Conservation (phyloP, 2,888 invertebrate species). For the Mycogona germanica region DNA sequence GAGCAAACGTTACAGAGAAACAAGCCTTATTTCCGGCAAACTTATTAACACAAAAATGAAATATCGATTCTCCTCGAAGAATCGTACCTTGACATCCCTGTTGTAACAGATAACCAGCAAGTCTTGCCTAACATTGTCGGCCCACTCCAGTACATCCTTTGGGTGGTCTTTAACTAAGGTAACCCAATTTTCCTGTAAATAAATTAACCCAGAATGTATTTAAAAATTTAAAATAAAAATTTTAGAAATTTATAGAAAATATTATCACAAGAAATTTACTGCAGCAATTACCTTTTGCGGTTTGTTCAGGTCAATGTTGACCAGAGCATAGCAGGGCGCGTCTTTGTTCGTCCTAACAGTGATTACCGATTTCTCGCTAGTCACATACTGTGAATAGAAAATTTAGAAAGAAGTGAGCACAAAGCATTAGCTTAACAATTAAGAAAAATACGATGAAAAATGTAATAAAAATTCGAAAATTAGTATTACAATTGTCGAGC, state of each 20-base stretch:
- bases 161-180: conserved; percentile 71
- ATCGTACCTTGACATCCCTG: conserved; percentile 77
- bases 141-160: conserved; percentile 83
- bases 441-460: neutral
- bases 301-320: conserved; percentile 49
- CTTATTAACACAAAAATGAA: neutral
- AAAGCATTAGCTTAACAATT: neutral
- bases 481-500: neutral
- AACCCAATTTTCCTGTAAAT: conserved; percentile 60
- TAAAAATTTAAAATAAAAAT: no score
- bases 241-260: neutral
- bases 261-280: neutral
- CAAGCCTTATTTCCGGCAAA: neutral
- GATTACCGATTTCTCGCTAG: conserved; percentile 68
- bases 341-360: conserved; percentile 86
- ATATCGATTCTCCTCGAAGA: no score
- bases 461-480: neutral
- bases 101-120: conserved; percentile 80
- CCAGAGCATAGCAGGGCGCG: conserved; percentile 80
- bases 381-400: conserved; percentile 72
- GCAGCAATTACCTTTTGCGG: conserved; percentile 41
- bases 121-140: conserved; percentile 65
- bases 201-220: conserved; percentile 7
- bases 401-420: conserved; percentile 12
- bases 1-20: no score